Percentiles rank a stretch among this genome's conserved stretches.
Evolutionary conservation across 2,797 vertebrate genomes (phyloP).

Genomic region (Neosilurus mollespiculum): DNA sequence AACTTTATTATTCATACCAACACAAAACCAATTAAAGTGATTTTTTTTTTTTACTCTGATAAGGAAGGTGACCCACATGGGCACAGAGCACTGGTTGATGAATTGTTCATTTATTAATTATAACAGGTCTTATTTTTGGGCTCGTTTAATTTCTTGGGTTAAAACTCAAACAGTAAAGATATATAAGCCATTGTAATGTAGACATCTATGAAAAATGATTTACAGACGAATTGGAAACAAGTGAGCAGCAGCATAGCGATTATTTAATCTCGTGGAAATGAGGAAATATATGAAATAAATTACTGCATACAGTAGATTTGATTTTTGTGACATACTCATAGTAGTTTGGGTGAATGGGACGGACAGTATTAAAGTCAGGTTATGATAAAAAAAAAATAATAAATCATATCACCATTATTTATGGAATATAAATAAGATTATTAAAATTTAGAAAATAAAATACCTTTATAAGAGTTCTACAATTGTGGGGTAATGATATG

Average conservation of each 20-base stretch:
- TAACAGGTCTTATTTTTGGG: neutral
- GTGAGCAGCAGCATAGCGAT: neutral
- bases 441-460: neutral
- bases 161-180: neutral
- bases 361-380: neutral
- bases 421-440: neutral
- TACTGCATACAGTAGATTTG: neutral
- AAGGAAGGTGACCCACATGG: neutral
- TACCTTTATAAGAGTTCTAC: neutral
- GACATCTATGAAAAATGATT: neutral
- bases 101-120: neutral
- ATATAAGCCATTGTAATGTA: neutral
- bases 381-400: no score
- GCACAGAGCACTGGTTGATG: slow-evolving; percentile 2
- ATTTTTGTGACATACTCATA: neutral
- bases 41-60: neutral
- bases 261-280: neutral
- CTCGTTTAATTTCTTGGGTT: neutral
- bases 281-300: neutral
- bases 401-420: neutral
- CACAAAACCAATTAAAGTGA: slow-evolving; percentile 5
- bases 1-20: slow-evolving; percentile 4
- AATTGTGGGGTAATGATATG: neutral
- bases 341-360: neutral
- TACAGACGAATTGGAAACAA: neutral